phyloP scores from a whole-genome alignment of 2,797 vertebrate genomes.

The Chaetodon trifasciatus region DNA sequence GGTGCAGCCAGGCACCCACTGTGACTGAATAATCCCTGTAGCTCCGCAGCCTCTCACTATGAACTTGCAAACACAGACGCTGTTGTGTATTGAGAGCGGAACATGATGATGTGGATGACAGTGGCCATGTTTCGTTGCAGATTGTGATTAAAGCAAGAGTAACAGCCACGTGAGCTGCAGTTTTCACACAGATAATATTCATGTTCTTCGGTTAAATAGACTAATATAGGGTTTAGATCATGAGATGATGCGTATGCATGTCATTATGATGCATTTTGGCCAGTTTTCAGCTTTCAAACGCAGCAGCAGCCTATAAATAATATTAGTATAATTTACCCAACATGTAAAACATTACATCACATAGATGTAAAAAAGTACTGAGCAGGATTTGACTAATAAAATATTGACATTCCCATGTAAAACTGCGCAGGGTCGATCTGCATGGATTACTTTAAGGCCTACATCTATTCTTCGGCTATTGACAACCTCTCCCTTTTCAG shows the following conservation, averaged over 20 bases:
- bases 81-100: background rate
- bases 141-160: constrained; percentile 7
- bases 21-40: constrained; percentile 26
- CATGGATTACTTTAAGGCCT: constrained; percentile 80
- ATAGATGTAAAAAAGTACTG: background rate
- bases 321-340: background rate
- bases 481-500: constrained; percentile 87
- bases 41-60: background rate
- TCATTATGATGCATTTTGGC: constrained; percentile 7
- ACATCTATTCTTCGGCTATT: constrained; percentile 89
- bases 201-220: background rate
- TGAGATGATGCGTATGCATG: constrained; percentile 16
- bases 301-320: constrained; percentile 2
- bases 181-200: background rate
- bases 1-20: constrained; percentile 20
- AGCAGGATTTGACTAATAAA: background rate
- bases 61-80: background rate
- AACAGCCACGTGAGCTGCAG: background rate
- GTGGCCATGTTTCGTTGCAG: constrained; percentile 15
- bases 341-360: background rate
- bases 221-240: background rate
- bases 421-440: constrained; percentile 68
- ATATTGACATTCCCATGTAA: constrained; percentile 13
- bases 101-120: background rate
- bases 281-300: constrained; percentile 29